Evolutionary conservation across 2,888 invertebrate genomes (phyloP).

Genomic region (Nemurella pictetii): DNA sequence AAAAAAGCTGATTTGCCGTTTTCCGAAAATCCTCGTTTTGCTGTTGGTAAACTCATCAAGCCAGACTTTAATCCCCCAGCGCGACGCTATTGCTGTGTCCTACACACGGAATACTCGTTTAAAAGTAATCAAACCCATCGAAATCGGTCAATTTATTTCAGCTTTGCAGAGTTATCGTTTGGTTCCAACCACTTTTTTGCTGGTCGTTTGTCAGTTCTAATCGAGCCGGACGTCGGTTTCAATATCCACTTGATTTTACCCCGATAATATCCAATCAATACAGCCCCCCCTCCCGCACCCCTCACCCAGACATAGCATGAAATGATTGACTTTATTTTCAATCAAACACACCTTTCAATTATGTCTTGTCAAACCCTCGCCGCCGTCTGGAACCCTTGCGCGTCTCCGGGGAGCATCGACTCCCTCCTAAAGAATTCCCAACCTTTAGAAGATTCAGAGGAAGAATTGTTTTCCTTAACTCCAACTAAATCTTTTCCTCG

Average conservation of each 20-base stretch:
- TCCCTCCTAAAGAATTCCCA: background rate
- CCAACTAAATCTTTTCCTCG: background rate
- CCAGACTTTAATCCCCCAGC: background rate
- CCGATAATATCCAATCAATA: background rate
- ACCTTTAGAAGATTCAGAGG: background rate
- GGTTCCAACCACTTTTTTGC: background rate
- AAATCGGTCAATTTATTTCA: background rate
- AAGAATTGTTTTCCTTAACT: background rate
- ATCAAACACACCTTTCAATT: constrained; percentile 31
- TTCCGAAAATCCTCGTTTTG: too few relatives aligned
- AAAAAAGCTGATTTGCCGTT: too few relatives aligned
- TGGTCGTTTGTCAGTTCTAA: background rate
- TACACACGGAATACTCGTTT: background rate
- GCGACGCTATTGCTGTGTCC: background rate
- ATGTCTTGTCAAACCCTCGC: background rate
- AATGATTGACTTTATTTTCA: constrained; percentile 31
- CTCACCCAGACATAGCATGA: background rate
- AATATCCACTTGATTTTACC: background rate
- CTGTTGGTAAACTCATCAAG: too few relatives aligned
- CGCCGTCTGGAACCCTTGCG: background rate
- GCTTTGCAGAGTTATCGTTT: background rate
- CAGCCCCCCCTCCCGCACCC: background rate
- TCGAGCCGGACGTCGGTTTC: background rate
- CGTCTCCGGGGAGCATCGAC: background rate
- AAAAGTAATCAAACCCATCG: background rate